These are phyloP conservation scores for Matsumurasca onukii DNA, from an alignment of 1,140 invertebrate species.

Conservation along the genomic window DNA sequence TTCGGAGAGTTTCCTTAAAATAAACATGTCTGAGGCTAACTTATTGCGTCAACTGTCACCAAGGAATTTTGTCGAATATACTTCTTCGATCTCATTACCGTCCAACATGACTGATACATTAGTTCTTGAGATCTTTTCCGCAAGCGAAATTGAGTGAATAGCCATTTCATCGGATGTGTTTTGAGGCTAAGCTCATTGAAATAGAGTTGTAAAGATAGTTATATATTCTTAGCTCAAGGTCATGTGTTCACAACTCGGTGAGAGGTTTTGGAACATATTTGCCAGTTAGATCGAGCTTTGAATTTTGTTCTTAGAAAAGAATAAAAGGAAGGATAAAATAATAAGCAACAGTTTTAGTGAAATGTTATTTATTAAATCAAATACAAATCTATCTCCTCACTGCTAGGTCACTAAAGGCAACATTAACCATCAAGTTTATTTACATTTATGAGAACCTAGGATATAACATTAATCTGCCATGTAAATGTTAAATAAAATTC, in stretches of 20 bases:
- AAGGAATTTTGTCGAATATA: too few species aligned
- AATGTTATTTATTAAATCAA: slow-evolving; percentile 3
- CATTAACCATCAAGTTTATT: not conserved
- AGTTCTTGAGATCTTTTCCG: too few species aligned
- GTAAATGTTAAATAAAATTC: not conserved
- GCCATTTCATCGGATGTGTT: too few species aligned
- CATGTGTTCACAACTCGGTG: not conserved
- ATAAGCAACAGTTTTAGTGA: not conserved
- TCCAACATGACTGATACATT: too few species aligned
- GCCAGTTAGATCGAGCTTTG: not conserved
- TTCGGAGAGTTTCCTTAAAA: too few species aligned
- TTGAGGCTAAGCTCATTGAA: too few species aligned
- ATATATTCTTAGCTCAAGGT: too few species aligned
- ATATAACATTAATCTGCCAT: not conserved
- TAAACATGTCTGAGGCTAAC: too few species aligned
- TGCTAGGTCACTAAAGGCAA: not conserved
- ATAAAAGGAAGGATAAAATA: not conserved
- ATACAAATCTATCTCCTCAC: not conserved
- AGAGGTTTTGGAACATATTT: not conserved
- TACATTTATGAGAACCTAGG: not conserved
- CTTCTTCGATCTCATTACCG: too few species aligned
- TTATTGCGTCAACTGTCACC: too few species aligned
- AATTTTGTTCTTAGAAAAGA: not conserved
- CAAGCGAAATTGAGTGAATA: too few species aligned
- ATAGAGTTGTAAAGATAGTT: too few species aligned